A percentile compares a stretch with the other conserved stretches of the same genome.
Conservation (phyloP, 2,888 invertebrate species). For the Cephus runcator region DNA sequence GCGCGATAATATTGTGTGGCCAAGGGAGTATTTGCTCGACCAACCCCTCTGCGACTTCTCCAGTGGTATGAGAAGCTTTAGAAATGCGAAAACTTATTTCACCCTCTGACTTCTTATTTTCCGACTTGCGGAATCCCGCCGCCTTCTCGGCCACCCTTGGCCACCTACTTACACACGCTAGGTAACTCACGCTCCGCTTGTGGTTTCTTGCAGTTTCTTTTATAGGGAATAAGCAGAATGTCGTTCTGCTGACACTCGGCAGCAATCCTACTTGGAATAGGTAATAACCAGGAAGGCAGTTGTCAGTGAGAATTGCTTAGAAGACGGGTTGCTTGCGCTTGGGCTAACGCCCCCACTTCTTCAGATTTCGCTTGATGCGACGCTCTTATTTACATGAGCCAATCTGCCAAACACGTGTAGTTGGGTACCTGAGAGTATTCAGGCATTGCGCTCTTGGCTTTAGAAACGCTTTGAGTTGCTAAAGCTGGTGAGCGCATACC, state of each 20-base stretch:
- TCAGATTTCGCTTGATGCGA: background rate
- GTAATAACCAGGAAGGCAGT: background rate
- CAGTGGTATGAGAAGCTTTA: conserved; percentile 31
- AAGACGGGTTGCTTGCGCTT: background rate
- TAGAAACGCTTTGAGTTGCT: background rate
- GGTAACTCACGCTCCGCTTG: background rate
- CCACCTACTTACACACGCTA: background rate
- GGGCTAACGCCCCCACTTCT: background rate
- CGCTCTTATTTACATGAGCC: background rate
- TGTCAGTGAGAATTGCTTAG: background rate
- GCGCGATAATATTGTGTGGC: conserved; percentile 57
- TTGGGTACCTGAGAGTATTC: background rate
- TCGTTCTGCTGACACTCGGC: background rate
- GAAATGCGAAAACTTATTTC: conserved; percentile 46
- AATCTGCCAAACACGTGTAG: background rate
- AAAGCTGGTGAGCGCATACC: background rate
- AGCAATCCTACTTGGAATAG: background rate
- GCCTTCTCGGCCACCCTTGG: background rate
- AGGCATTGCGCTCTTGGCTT: background rate
- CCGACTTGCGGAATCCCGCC: conserved; percentile 3
- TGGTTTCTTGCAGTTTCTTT: background rate
- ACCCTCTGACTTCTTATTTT: conserved; percentile 22
- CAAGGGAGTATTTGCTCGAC: conserved; percentile 46
- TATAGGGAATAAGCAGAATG: background rate
- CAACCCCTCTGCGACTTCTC: conserved; percentile 14